Evolutionary conservation across 2,113 vertebrate species (phyloP).

Genomic region (Origma solitaria): DNA sequence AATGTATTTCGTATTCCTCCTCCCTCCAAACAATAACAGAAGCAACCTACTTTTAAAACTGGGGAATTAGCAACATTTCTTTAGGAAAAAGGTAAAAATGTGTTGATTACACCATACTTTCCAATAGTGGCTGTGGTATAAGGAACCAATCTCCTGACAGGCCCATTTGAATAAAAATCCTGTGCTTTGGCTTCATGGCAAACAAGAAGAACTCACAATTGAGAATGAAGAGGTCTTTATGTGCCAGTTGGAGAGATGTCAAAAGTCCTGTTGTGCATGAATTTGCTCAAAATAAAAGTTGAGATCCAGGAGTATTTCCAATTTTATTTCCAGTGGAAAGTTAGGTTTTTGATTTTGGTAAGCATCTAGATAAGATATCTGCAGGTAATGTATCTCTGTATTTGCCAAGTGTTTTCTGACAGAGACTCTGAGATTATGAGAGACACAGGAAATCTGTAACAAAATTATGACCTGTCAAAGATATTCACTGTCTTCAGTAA

Average conservation of each 20-base stretch:
- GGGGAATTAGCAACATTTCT: neutral
- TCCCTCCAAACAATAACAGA: neutral
- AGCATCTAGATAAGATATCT: neutral
- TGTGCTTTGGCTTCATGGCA: neutral
- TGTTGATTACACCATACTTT: neutral
- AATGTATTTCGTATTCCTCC: neutral
- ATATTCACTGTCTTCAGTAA: neutral
- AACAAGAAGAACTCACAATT: neutral
- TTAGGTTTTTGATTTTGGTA: neutral
- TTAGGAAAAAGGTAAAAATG: neutral
- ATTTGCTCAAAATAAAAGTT: neutral
- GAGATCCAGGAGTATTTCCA: neutral
- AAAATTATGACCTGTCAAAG: neutral
- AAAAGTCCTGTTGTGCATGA: neutral
- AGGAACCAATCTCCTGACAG: neutral
- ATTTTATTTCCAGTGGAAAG: neutral
- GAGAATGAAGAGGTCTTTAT: neutral
- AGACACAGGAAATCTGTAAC: neutral
- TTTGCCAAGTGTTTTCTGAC: neutral
- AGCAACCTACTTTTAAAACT: neutral
- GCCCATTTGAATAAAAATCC: neutral
- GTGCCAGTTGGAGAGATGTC: neutral
- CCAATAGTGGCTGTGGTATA: neutral
- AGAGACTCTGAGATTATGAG: neutral
- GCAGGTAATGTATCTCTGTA: neutral